Evolutionary conservation across 2,888 invertebrate genomes (phyloP).

Genomic region (Heteromyza rotundicornis): DNA sequence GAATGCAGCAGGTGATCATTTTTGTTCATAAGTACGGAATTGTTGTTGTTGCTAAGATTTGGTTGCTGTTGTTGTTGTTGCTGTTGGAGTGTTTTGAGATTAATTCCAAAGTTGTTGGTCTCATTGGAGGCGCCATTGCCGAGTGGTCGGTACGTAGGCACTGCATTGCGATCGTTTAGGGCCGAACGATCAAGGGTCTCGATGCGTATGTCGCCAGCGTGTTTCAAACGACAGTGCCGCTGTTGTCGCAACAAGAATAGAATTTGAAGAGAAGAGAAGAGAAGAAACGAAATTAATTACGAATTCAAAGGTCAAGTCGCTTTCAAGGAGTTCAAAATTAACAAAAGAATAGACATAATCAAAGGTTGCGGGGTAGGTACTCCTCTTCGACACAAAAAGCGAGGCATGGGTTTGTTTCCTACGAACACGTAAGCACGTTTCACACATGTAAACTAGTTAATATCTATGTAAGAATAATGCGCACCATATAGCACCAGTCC

Average conservation of each 20-base stretch:
- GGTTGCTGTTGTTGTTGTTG: conserved; percentile 33
- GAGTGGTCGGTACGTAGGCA: conserved; percentile 57
- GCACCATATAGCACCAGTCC: neutral
- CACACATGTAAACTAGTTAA: too few relatives aligned
- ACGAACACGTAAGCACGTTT: too few relatives aligned
- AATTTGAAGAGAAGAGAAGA: conserved; percentile 19
- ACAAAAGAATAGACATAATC: too few relatives aligned
- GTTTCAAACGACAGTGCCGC: conserved; percentile 81
- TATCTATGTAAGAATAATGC: too few relatives aligned
- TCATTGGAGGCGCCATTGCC: conserved; percentile 49
- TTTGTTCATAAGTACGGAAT: conserved; percentile 42
- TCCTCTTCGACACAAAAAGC: too few relatives aligned
- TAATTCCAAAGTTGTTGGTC: conserved; percentile 32
- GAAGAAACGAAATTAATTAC: conserved; percentile 10
- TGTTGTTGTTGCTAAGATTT: conserved; percentile 33
- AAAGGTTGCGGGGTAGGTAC: too few relatives aligned
- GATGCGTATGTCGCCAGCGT: conserved; percentile 77
- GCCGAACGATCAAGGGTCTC: conserved; percentile 63
- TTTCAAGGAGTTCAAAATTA: neutral
- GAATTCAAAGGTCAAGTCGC: neutral
- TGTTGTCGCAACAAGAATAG: conserved; percentile 52
- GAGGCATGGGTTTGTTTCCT: too few relatives aligned
- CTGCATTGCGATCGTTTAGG: conserved; percentile 35
- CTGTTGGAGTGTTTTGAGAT: conserved; percentile 33
- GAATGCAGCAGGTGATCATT: conserved; percentile 44